phyloP scores from a whole-genome alignment of 2,113 vertebrate species.

The Illadopsis cleaveri region DNA sequence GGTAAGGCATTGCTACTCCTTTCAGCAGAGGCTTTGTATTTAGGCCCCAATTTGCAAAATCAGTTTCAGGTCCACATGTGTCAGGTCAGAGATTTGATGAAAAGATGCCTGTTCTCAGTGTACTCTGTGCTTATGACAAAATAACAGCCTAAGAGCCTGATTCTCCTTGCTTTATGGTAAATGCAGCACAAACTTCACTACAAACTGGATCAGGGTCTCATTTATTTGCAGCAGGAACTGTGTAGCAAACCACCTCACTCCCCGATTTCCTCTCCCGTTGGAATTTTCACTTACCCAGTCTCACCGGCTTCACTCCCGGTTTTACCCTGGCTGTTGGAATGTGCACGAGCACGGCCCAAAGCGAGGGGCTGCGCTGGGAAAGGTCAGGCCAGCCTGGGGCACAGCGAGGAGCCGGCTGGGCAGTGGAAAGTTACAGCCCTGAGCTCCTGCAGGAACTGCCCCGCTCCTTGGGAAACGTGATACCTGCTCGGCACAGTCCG shows the following conservation, averaged over 20 bases:
- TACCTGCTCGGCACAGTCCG: neutral
- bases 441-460: constrained; percentile 33
- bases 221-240: neutral
- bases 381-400: constrained; percentile 53
- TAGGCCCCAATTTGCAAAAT: neutral
- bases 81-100: neutral
- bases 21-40: neutral
- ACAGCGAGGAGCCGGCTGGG: constrained; percentile 8
- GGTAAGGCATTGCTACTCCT: neutral
- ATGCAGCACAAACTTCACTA: too few relatives aligned
- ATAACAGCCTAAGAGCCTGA: neutral
- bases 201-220: neutral
- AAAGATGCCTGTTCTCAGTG: neutral
- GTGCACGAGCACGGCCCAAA: neutral
- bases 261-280: neutral
- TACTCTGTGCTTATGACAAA: neutral
- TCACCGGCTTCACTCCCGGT: neutral
- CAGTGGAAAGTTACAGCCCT: constrained; percentile 73
- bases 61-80: neutral
- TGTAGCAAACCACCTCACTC: neutral
- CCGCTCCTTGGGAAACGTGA: neutral
- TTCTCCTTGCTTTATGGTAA: neutral
- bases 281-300: neutral
- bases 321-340: neutral
- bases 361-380: constrained; percentile 23